Evolutionary conservation across 2,888 invertebrate species (phyloP).

Genomic region (Thyatira batis): DNA sequence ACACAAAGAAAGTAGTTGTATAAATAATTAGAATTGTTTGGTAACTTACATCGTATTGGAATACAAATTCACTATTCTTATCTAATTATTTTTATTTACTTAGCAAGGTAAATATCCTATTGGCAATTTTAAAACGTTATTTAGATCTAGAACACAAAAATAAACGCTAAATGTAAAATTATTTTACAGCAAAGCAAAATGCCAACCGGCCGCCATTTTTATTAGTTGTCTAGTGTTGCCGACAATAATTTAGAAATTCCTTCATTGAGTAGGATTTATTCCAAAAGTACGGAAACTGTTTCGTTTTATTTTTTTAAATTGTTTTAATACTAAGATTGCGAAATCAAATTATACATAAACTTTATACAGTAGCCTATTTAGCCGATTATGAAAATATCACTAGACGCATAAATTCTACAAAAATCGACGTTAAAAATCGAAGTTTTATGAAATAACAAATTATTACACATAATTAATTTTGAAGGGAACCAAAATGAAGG

Average conservation of each 20-base stretch:
- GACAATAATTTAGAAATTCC: neutral
- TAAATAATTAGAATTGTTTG: slow-evolving; percentile 8
- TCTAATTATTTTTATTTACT: neutral
- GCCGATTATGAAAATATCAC: no score
- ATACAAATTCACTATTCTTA: slow-evolving; percentile 5
- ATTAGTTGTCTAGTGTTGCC: slow-evolving; percentile 24
- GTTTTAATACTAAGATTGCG: no score
- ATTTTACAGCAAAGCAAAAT: slow-evolving; percentile 12
- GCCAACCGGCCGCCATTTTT: slow-evolving; percentile 46
- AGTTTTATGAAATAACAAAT: no score
- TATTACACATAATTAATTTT: no score
- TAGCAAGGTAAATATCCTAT: slow-evolving; percentile 6
- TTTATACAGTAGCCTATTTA: no score
- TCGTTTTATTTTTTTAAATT: no score
- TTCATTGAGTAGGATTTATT: neutral
- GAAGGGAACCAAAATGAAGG: no score
- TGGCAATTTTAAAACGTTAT: slow-evolving; percentile 13
- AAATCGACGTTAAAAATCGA: no score
- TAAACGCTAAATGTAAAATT: neutral
- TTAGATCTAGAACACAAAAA: slow-evolving; percentile 8
- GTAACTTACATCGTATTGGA: slow-evolving; percentile 51
- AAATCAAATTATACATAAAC: no score
- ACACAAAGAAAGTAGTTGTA: slow-evolving; percentile 11
- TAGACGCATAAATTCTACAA: no score
- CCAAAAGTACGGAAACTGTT: neutral